Percentiles rank a stretch among this genome's conserved stretches.
These are phyloP conservation scores for Folsomia candida DNA, from an alignment of 2,888 invertebrate genomes.

Conservation along the genomic window DNA sequence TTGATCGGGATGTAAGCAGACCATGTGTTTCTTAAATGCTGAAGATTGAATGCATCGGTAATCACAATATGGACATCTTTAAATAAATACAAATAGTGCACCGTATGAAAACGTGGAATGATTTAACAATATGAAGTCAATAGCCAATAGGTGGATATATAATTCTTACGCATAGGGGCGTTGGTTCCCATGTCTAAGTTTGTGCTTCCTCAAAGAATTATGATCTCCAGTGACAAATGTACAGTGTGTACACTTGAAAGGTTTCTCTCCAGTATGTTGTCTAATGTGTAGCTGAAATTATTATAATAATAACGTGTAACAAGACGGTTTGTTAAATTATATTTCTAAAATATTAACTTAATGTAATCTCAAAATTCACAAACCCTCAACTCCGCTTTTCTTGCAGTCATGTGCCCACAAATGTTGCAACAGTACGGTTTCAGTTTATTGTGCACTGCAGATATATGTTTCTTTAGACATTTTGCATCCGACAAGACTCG, in stretches of 20 bases:
- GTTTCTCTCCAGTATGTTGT: conserved; percentile 76
- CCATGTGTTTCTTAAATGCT: conserved; percentile 62
- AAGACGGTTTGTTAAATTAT: conserved; percentile 4
- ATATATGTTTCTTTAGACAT: conserved; percentile 67
- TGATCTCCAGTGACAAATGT: conserved; percentile 70
- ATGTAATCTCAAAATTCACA: neutral
- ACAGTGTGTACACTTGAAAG: conserved; percentile 68
- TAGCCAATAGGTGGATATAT: neutral
- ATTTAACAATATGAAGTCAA: neutral
- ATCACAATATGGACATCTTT: conserved; percentile 64
- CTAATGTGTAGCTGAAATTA: conserved; percentile 63
- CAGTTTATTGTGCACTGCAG: conserved; percentile 70
- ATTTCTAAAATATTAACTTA: neutral
- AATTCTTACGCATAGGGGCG: conserved; percentile 62
- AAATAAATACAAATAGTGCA: neutral
- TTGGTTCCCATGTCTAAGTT: conserved; percentile 60
- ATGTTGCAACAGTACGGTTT: conserved; percentile 72
- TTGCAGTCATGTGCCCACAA: conserved; percentile 69
- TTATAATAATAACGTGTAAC: neutral
- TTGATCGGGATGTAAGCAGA: conserved; percentile 56
- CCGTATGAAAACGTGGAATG: neutral
- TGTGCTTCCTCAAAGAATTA: conserved; percentile 65
- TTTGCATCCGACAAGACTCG: conserved; percentile 68
- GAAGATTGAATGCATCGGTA: conserved; percentile 69
- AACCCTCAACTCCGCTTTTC: conserved; percentile 61